These are phyloP conservation scores for Australoheros scitulus DNA, from an alignment of 2,113 vertebrate genomes.

Conservation along the genomic window DNA sequence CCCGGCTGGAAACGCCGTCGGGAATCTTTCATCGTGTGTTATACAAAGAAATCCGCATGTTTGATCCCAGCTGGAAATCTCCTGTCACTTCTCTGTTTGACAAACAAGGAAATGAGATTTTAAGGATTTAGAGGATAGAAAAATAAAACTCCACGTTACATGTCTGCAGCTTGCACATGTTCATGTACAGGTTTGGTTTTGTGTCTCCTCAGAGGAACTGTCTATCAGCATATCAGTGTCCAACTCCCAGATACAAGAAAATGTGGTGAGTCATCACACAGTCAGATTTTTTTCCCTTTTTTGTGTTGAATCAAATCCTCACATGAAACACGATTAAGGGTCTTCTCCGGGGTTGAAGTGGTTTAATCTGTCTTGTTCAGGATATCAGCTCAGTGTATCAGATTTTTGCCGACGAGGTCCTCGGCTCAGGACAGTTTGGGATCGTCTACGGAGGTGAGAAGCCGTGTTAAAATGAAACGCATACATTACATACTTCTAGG, in stretches of 20 bases:
- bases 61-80: constrained; percentile 32
- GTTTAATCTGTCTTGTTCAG: constrained; percentile 67
- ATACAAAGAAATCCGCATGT: not conserved
- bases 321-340: not conserved
- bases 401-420: constrained; percentile 96
- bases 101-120: constrained; percentile 35
- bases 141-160: constrained; percentile 21
- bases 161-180: not conserved
- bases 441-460: constrained; percentile 93
- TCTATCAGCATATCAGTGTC: constrained; percentile 93
- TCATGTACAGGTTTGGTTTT: not conserved
- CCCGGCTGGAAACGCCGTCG: not conserved
- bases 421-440: constrained; percentile 97
- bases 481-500: no score
- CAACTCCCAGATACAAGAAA: constrained; percentile 91
- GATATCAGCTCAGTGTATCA: constrained; percentile 97
- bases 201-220: constrained; percentile 84
- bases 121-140: constrained; percentile 20
- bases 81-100: not conserved
- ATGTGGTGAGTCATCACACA: constrained; percentile 85
- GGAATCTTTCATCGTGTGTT: not conserved
- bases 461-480: not conserved
- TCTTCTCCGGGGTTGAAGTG: not conserved
- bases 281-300: not conserved
- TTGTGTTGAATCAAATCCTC: not conserved